These are phyloP conservation scores for Steinernema carpocapsae DNA, from an alignment of 2,888 invertebrate species.

Conservation along the genomic window DNA sequence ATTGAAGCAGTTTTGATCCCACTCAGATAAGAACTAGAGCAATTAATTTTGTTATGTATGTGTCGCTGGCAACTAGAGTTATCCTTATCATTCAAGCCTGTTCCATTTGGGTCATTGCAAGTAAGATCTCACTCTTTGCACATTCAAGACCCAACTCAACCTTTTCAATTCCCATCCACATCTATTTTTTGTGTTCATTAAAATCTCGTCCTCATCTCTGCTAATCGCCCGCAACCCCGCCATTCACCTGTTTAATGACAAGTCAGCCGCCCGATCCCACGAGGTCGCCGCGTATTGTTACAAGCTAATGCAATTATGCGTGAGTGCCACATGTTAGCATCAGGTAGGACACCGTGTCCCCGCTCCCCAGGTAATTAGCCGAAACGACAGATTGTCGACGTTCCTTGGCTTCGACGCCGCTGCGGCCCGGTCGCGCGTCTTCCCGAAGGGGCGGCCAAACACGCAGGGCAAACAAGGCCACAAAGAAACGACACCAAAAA, in stretches of 20 bases:
- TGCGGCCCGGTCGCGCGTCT: background rate
- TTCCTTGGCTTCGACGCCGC: no score
- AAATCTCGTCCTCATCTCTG: background rate
- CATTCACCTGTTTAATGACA: constrained; percentile 20
- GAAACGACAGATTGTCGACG: constrained; percentile 30
- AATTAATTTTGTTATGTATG: no score
- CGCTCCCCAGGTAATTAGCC: constrained; percentile 25
- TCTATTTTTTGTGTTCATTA: background rate
- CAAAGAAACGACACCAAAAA: constrained; percentile 34
- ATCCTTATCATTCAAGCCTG: no score
- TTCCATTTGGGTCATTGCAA: no score
- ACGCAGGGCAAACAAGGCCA: constrained; percentile 20
- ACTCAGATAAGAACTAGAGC: no score
- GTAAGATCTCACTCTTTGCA: no score
- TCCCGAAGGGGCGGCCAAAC: background rate
- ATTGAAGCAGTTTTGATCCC: no score
- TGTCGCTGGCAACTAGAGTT: no score
- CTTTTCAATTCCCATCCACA: background rate
- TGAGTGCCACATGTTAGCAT: constrained; percentile 32
- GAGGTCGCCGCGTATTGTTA: constrained; percentile 28
- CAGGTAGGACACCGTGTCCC: constrained; percentile 28
- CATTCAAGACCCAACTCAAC: no score
- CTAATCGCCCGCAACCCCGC: background rate
- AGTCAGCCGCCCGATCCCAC: background rate
- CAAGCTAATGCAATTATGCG: constrained; percentile 35